Conservation (phyloP, 2,888 invertebrate genomes). For the Nomada fabriciana region DNA sequence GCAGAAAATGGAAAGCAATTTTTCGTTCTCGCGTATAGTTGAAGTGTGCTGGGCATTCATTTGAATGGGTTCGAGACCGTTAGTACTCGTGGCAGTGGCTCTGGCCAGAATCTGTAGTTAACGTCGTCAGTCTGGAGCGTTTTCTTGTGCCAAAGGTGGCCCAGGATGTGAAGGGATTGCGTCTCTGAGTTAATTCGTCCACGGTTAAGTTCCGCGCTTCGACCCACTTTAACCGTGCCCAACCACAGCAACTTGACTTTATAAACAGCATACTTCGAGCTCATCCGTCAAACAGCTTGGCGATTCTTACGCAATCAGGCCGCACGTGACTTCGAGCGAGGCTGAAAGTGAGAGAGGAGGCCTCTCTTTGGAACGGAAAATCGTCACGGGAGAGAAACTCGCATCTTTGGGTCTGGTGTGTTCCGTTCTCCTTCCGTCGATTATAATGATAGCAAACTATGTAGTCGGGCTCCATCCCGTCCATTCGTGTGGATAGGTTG, state of each 20-base stretch:
- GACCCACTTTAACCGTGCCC: constrained; percentile 65
- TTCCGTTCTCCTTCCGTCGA: constrained; percentile 21
- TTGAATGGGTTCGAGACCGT: not conserved
- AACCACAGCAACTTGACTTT: constrained; percentile 67
- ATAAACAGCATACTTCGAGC: constrained; percentile 64
- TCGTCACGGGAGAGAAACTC: constrained; percentile 36
- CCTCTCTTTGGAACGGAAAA: constrained; percentile 59
- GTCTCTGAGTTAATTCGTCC: constrained; percentile 39
- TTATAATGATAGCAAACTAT: too few relatives aligned
- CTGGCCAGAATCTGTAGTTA: constrained; percentile 3
- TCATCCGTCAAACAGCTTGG: constrained; percentile 64
- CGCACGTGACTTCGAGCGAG: constrained; percentile 77
- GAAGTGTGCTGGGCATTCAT: not conserved
- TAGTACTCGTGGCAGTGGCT: not conserved
- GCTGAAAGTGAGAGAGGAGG: constrained; percentile 82
- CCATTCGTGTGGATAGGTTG: too few relatives aligned
- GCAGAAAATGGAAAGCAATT: not conserved
- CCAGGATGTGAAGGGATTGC: constrained; percentile 28
- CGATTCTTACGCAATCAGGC: constrained; percentile 73
- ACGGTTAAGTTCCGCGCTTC: constrained; percentile 52
- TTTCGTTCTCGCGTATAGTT: not conserved
- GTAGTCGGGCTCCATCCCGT: not conserved
- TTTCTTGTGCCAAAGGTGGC: not conserved
- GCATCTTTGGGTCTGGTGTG: constrained; percentile 28
- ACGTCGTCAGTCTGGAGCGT: not conserved